phyloP scores from a whole-genome alignment of 2,113 vertebrate genomes.

The Ornithorhynchus anatinus region DNA sequence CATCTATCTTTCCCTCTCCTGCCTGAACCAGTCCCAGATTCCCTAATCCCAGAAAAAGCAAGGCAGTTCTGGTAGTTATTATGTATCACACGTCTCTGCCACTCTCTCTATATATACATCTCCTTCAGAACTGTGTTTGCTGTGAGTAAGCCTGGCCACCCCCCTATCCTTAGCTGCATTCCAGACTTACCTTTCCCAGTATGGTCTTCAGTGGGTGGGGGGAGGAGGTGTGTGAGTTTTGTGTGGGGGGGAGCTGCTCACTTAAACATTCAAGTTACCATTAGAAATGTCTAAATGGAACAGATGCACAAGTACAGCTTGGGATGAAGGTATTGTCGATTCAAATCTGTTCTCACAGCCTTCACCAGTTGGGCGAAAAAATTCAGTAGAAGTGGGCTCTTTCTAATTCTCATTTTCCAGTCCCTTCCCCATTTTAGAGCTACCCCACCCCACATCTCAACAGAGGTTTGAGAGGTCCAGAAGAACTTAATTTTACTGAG shows the following conservation, averaged over 20 bases:
- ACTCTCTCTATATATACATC: not conserved
- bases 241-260: not conserved
- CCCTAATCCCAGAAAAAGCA: too few species aligned
- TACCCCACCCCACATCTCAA: not conserved
- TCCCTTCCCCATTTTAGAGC: not conserved
- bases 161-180: constrained; percentile 7
- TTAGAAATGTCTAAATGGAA: constrained; percentile 39
- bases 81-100: too few species aligned
- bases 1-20: too few species aligned
- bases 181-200: not conserved
- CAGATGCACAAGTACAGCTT: constrained; percentile 21
- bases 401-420: not conserved
- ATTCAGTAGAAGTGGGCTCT: not conserved
- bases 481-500: not conserved
- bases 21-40: too few species aligned
- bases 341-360: constrained; percentile 40
- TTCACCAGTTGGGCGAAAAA: constrained; percentile 11
- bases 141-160: not conserved
- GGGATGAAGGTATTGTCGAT: constrained; percentile 42
- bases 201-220: constrained; percentile 16
- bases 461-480: not conserved
- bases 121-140: not conserved
- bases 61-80: too few species aligned
- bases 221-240: too few species aligned
- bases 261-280: constrained; percentile 32